Evolutionary conservation across 1,140 invertebrate genomes (phyloP).

Genomic region (Wiebesia pumilae): DNA sequence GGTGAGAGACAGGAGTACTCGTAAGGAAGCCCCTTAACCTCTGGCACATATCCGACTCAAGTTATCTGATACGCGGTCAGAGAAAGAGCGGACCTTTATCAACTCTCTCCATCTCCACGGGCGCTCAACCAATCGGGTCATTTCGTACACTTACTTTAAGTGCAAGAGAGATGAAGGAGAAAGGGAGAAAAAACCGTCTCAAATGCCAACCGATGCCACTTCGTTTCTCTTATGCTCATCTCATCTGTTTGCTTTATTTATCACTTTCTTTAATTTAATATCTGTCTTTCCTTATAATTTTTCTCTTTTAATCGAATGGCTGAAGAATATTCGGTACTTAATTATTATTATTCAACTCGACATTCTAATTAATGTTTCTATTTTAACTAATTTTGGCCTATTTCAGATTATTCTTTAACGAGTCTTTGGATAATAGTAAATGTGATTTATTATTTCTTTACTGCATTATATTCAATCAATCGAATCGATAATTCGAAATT

Average conservation of each 20-base stretch:
- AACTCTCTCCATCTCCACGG: constrained; percentile 60
- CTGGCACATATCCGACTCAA: constrained; percentile 52
- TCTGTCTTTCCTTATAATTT: background rate
- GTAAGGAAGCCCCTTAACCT: constrained; percentile 49
- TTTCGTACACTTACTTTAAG: constrained; percentile 39
- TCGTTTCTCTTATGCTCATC: background rate
- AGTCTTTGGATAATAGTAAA: too few relatives aligned
- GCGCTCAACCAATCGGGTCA: constrained; percentile 61
- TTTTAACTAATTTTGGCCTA: background rate
- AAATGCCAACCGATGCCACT: background rate
- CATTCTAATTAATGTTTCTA: background rate
- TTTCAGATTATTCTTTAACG: too few relatives aligned
- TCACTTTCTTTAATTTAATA: constrained; percentile 28
- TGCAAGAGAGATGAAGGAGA: background rate
- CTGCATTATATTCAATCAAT: too few relatives aligned
- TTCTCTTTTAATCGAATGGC: background rate
- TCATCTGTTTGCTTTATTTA: constrained; percentile 13
- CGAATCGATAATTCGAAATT: too few relatives aligned
- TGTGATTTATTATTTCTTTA: too few relatives aligned
- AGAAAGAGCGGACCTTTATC: constrained; percentile 60
- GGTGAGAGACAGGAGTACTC: background rate
- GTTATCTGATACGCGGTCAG: constrained; percentile 67
- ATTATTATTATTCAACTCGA: too few relatives aligned
- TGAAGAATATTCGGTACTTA: background rate
- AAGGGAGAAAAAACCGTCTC: background rate